These are phyloP conservation scores for Bombus superbus DNA, from an alignment of 1,140 invertebrate species.

Conservation along the genomic window DNA sequence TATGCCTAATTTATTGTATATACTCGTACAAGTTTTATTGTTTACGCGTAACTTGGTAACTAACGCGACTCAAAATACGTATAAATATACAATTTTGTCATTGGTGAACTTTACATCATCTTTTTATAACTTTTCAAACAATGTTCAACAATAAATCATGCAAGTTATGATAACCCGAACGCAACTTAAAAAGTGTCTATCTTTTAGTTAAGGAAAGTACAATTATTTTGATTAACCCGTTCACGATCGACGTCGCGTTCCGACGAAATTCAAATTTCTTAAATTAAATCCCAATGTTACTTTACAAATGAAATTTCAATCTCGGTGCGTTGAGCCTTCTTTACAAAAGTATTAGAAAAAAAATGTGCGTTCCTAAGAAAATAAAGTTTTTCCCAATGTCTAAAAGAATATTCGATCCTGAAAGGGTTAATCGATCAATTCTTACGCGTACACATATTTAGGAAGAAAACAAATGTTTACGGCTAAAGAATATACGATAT, in stretches of 20 bases:
- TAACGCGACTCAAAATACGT: slow-evolving; percentile 6
- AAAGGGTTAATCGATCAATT: background rate
- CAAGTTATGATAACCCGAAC: background rate
- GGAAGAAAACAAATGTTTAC: background rate
- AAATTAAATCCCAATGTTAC: background rate
- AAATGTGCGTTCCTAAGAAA: background rate
- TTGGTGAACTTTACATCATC: background rate
- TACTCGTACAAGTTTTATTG: background rate
- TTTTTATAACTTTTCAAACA: background rate
- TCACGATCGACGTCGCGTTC: background rate
- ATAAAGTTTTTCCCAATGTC: too few relatives aligned
- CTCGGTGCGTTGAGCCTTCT: background rate
- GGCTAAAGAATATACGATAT: slow-evolving; percentile 23
- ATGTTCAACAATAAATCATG: background rate
- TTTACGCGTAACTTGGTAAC: background rate
- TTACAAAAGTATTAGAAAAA: background rate
- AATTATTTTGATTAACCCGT: background rate
- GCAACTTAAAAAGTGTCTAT: background rate
- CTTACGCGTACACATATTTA: background rate
- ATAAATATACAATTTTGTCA: slow-evolving; percentile 13
- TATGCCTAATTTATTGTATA: slow-evolving; percentile 16
- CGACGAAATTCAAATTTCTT: too few relatives aligned
- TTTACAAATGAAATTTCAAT: background rate
- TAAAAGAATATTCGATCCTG: background rate
- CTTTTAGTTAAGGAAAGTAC: background rate